A percentile compares a stretch with the other conserved stretches of the same genome.
These are phyloP conservation scores for Lepidocyrtoides sp. DNA, from an alignment of 2,888 invertebrate genomes.

Conservation along the genomic window DNA sequence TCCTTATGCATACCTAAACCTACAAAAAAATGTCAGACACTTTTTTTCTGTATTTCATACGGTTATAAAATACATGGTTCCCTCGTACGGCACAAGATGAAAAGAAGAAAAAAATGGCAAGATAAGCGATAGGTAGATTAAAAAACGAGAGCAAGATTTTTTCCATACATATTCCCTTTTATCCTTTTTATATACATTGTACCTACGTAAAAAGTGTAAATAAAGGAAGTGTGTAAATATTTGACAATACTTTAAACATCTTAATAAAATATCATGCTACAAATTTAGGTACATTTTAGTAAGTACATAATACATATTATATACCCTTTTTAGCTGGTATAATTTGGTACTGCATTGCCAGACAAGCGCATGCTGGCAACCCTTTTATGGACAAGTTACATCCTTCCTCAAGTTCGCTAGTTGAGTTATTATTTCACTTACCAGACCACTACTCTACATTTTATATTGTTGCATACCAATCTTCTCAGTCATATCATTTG, in stretches of 20 bases:
- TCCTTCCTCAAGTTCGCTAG: slow-evolving; percentile 21
- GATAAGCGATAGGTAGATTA: neutral
- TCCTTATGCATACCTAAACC: neutral
- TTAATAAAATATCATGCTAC: slow-evolving; percentile 36
- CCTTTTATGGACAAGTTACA: slow-evolving; percentile 39
- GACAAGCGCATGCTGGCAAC: neutral
- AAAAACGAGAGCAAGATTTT: slow-evolving; percentile 4
- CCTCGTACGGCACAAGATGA: neutral
- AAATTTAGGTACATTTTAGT: too few relatives aligned
- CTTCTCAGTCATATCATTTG: neutral
- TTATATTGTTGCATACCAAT: slow-evolving; percentile 10
- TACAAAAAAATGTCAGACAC: neutral
- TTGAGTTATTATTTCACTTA: slow-evolving; percentile 14
- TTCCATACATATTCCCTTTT: neutral
- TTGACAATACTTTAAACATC: slow-evolving; percentile 47
- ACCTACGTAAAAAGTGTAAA: slow-evolving; percentile 22
- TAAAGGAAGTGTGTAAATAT: slow-evolving; percentile 55
- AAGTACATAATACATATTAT: too few relatives aligned
- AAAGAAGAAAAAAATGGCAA: neutral
- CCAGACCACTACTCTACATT: neutral
- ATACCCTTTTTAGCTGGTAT: too few relatives aligned
- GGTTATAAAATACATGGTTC: neutral
- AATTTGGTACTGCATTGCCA: too few relatives aligned
- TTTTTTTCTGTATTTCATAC: neutral
- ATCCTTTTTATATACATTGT: neutral